phyloP scores from a whole-genome alignment of 1,140 invertebrate species.

The Caenorhabditis remanei region DNA sequence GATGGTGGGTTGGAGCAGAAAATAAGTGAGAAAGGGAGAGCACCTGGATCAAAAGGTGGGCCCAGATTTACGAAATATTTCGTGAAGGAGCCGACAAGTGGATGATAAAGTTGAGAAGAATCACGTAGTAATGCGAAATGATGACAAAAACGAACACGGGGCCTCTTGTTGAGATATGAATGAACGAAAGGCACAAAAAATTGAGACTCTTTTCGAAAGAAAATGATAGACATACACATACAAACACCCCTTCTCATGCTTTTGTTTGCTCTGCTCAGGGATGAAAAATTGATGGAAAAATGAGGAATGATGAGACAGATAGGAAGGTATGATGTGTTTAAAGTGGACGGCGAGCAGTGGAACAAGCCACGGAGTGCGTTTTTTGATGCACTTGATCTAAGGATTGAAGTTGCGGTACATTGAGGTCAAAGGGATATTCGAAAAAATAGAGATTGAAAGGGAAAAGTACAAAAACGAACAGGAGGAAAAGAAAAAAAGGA shows the following conservation, averaged over 20 bases:
- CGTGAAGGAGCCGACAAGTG: background rate
- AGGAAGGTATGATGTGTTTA: background rate
- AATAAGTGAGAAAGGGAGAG: background rate
- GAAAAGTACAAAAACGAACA: background rate
- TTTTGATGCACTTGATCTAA: constrained; percentile 7
- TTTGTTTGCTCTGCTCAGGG: background rate
- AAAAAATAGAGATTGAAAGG: background rate
- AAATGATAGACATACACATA: background rate
- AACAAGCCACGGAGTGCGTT: background rate
- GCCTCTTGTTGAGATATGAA: background rate
- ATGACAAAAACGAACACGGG: background rate
- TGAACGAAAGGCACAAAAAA: background rate
- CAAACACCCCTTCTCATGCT: background rate
- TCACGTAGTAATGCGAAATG: background rate
- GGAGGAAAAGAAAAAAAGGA: background rate
- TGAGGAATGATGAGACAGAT: background rate
- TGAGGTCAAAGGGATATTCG: background rate
- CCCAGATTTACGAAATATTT: background rate
- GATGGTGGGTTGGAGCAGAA: background rate
- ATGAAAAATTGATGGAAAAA: constrained; percentile 27
- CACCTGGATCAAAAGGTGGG: background rate
- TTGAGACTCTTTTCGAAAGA: background rate
- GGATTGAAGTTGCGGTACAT: background rate
- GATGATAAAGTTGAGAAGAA: background rate
- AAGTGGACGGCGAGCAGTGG: background rate